Base-by-base conservation (phyloP, 2,797 vertebrate genomes). In the Hippopotamyrus pictus region DNA sequence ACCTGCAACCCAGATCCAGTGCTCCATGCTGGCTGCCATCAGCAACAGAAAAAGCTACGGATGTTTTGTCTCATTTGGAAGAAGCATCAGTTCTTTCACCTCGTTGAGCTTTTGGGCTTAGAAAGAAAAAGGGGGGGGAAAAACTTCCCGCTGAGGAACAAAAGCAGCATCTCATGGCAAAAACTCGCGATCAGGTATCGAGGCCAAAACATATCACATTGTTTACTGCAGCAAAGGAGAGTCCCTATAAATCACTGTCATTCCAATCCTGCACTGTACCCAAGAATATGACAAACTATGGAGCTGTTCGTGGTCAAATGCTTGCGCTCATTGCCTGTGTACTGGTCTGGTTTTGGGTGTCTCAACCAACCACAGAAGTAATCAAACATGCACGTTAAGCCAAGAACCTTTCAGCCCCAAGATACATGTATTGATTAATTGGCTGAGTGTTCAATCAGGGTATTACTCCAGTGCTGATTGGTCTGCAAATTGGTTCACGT, bases 341-440 rank as follows among this genome's bases (percentile, higher is more conserved):
- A 57, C n/a, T 88, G 87, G 29, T 44, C n/a, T 25, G 87, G 33
- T 73, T 46, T 48, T 62, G 46, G 9, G 46, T 9, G 33, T 54
- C 37, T 7, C 53, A 19, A 3, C 53, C 54, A 37, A 25, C 14
- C n/a, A 11, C 44, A 19, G 48, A 12, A 25, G 83, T 50, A 92
- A 92, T 91, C 90, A 91, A 93, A 92, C 51, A 29, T 83, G 76
- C 84, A 73, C 65, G 89, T 92, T 87, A 85, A 91, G 92, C 90
- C 90, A 90, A 89, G 86, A 88, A 89, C 5, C 0, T 11, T 90
- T 41, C 65, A 50, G 88, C 89, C 57, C 8, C 1, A 85, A 88
- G 90, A 93, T 92, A 65, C 76, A 4, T 14, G 48, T 90, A 94
- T 94, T 91, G 94, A 95, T 94, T 91, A 89, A 85, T 90, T 88